Percentiles rank a stretch among this genome's conserved stretches.
Conservation (phyloP, 2,797 vertebrate genomes). For the Poeciliopsis turneri region DNA sequence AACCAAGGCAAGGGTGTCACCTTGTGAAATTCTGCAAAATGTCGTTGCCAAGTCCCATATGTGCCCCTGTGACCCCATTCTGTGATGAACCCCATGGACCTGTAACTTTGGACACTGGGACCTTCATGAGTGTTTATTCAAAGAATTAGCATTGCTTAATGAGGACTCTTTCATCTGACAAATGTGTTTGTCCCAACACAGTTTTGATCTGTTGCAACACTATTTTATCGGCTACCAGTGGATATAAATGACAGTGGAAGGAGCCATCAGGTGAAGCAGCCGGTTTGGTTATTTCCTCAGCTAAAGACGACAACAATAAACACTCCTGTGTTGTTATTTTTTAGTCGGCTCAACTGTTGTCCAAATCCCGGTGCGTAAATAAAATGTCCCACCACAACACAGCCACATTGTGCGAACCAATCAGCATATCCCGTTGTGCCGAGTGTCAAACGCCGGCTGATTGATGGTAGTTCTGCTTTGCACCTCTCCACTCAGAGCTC, state of each 20-base stretch:
- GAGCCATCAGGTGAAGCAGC: slow-evolving; percentile 16
- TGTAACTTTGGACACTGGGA: too few species aligned
- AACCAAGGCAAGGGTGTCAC: too few species aligned
- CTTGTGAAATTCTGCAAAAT: too few species aligned
- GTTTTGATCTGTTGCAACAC: neutral
- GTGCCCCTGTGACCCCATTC: too few species aligned
- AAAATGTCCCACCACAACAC: slow-evolving; percentile 32
- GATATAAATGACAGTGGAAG: neutral
- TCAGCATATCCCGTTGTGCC: slow-evolving; percentile 77
- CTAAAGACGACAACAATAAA: slow-evolving; percentile 37
- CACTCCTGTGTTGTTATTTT: neutral
- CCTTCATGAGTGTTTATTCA: neutral
- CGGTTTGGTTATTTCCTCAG: slow-evolving; percentile 29
- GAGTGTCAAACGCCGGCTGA: slow-evolving; percentile 69
- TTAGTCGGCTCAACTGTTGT: slow-evolving; percentile 15
- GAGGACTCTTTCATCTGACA: neutral
- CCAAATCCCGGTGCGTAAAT: slow-evolving; percentile 32
- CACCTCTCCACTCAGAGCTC: slow-evolving; percentile 62
- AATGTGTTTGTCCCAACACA: neutral
- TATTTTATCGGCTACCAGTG: neutral
- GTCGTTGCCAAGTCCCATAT: too few species aligned
- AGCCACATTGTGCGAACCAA: slow-evolving; percentile 57
- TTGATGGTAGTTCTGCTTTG: slow-evolving; percentile 70
- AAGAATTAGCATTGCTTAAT: neutral
- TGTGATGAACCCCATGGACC: too few species aligned